These are phyloP conservation scores for Amblyopsis hoosieri DNA, from an alignment of 2,797 vertebrate genomes.

Conservation along the genomic window DNA sequence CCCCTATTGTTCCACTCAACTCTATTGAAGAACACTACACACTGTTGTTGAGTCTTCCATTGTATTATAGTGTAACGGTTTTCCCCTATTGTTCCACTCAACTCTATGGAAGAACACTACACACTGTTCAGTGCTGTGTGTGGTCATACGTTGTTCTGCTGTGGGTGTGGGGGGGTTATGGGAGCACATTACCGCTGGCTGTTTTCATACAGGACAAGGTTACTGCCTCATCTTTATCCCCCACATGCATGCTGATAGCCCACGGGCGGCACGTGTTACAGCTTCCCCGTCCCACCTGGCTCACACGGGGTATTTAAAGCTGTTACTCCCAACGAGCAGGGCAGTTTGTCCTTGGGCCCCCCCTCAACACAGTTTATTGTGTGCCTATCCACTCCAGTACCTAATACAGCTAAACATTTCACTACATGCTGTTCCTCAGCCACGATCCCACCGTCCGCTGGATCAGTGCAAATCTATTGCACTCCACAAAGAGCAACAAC, in stretches of 20 bases:
- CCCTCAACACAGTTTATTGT: neutral
- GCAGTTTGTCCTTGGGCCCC: neutral
- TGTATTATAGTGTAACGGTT: too few relatives aligned
- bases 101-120: too few relatives aligned
- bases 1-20: too few relatives aligned
- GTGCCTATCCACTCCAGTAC: neutral
- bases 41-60: too few relatives aligned
- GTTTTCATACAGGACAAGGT: neutral
- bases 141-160: too few relatives aligned
- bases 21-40: too few relatives aligned
- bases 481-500: neutral
- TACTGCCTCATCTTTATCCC: neutral
- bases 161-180: neutral
- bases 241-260: neutral
- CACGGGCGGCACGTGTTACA: neutral
- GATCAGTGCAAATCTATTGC: neutral
- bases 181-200: neutral
- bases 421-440: too few relatives aligned
- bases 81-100: too few relatives aligned
- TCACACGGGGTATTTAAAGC: neutral
- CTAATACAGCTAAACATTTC: neutral
- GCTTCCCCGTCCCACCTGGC: neutral
- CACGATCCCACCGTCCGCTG: constrained; percentile 9
- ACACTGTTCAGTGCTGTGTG: too few relatives aligned
- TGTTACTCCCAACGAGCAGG: neutral